Percentiles rank a stretch among this genome's conserved stretches.
Evolutionary conservation across 2,113 vertebrate species (phyloP).

Genomic region (Paraplagusia blochii): DNA sequence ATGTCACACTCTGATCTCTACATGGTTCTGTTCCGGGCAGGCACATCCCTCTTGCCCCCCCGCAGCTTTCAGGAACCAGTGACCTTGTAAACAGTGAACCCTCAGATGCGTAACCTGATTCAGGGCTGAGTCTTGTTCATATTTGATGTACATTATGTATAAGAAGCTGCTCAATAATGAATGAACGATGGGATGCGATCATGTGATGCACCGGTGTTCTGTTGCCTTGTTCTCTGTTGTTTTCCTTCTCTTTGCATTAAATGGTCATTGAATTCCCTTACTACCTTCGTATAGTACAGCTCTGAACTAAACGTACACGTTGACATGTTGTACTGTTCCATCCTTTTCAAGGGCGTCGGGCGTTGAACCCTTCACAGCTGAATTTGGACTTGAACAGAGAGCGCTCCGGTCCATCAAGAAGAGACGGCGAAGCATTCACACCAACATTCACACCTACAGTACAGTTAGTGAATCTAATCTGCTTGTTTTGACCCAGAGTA

Average conservation of each 20-base stretch:
- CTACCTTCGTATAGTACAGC: slow-evolving; percentile 8
- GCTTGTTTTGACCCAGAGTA: too few relatives aligned
- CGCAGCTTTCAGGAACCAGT: slow-evolving; percentile 27
- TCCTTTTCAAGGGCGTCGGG: too few relatives aligned
- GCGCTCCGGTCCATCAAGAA: too few relatives aligned
- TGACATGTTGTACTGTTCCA: too few relatives aligned
- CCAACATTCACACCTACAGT: too few relatives aligned
- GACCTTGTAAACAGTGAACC: slow-evolving; percentile 60
- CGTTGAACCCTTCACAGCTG: too few relatives aligned
- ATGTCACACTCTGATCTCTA: too few relatives aligned
- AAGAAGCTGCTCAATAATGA: slow-evolving; percentile 34
- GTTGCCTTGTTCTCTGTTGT: background rate
- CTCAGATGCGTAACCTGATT: slow-evolving; percentile 24
- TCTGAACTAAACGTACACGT: too few relatives aligned
- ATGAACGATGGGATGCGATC: slow-evolving; percentile 26
- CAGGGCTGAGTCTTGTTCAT: slow-evolving; percentile 18
- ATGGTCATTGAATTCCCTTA: background rate
- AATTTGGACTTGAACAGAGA: too few relatives aligned
- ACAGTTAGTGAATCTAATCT: too few relatives aligned
- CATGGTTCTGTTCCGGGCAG: slow-evolving; percentile 40
- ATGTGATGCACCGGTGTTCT: slow-evolving; percentile 5
- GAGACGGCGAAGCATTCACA: too few relatives aligned
- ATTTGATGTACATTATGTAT: slow-evolving; percentile 40
- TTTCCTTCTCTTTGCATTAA: background rate
- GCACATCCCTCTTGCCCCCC: slow-evolving; percentile 27